These are phyloP conservation scores for Schizothorax lantsangensis DNA, from an alignment of 2,797 vertebrate genomes.

Conservation along the genomic window DNA sequence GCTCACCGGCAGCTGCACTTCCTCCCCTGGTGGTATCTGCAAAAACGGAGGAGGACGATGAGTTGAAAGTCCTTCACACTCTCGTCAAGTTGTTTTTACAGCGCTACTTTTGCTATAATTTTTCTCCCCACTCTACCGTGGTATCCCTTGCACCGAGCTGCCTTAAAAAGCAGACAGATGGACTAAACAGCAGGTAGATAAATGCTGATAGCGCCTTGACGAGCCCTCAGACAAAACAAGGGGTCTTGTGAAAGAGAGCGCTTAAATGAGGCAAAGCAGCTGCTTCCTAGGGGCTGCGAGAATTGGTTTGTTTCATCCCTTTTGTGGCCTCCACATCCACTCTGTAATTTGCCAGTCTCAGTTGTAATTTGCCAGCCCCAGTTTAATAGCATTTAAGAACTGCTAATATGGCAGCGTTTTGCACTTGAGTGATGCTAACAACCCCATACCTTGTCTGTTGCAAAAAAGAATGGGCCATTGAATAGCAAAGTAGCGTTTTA, in stretches of 20 bases:
- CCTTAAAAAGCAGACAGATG: conserved; percentile 66
- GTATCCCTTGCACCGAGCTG: conserved; percentile 31
- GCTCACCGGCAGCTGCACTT: conserved; percentile 71
- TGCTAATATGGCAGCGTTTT: conserved; percentile 69
- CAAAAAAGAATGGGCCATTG: conserved; percentile 40
- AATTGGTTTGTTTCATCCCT: conserved; percentile 58
- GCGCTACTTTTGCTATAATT: conserved; percentile 18
- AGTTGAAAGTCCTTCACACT: conserved; percentile 71
- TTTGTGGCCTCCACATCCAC: conserved; percentile 59
- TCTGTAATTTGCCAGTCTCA: conserved; percentile 77
- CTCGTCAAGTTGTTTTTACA: conserved; percentile 41
- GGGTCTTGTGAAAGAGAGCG: conserved; percentile 63
- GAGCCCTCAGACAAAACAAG: conserved; percentile 68
- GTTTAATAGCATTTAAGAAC: conserved; percentile 72
- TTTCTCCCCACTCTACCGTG: background rate
- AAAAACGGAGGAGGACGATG: conserved; percentile 71
- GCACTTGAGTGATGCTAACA: conserved; percentile 68
- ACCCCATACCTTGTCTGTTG: conserved; percentile 57
- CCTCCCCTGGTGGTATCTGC: conserved; percentile 62
- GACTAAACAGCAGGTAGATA: conserved; percentile 70
- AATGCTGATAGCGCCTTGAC: conserved; percentile 62
- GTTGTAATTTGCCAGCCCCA: too few species aligned
- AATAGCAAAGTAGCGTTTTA: conserved; percentile 51
- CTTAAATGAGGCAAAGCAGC: conserved; percentile 58
- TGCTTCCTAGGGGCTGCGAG: conserved; percentile 54